These are phyloP conservation scores for Micropoecilia bifurca DNA, from an alignment of 2,797 vertebrate species.

Conservation along the genomic window DNA sequence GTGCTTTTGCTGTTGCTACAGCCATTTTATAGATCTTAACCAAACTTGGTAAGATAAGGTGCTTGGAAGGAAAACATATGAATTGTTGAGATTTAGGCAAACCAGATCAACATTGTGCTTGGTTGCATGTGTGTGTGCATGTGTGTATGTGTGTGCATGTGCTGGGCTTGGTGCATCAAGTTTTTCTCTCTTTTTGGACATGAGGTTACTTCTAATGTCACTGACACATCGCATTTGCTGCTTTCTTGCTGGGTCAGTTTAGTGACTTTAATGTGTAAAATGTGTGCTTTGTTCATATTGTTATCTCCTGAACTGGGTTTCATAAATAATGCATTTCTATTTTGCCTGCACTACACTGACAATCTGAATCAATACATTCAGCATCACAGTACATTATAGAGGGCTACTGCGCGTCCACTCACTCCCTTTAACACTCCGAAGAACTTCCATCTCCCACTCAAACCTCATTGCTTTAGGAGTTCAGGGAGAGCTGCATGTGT, in stretches of 20 bases:
- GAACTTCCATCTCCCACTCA: slow-evolving; percentile 21
- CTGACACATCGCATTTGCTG: neutral
- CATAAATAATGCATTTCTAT: slow-evolving; percentile 25
- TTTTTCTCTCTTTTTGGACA: neutral
- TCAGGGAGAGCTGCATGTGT: slow-evolving; percentile 39
- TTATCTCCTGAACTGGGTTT: slow-evolving; percentile 28
- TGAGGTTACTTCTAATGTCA: neutral
- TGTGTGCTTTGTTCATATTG: neutral
- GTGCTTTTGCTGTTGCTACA: neutral
- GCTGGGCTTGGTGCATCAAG: neutral
- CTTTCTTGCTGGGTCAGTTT: neutral
- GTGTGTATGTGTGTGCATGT: neutral
- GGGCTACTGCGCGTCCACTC: slow-evolving; percentile 23
- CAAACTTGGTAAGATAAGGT: neutral
- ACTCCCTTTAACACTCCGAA: slow-evolving; percentile 14
- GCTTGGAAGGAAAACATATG: neutral
- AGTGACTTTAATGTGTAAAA: slow-evolving; percentile 1
- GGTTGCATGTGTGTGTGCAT: neutral
- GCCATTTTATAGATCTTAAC: neutral
- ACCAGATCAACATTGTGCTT: neutral
- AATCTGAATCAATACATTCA: slow-evolving; percentile 23
- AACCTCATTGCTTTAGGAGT: slow-evolving; percentile 29
- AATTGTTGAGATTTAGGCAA: neutral
- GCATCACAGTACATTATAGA: slow-evolving; percentile 24
- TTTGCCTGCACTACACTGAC: slow-evolving; percentile 19